These are phyloP conservation scores for Drosophila austrosaltans DNA, from an alignment of 2,888 invertebrate genomes.

Conservation along the genomic window DNA sequence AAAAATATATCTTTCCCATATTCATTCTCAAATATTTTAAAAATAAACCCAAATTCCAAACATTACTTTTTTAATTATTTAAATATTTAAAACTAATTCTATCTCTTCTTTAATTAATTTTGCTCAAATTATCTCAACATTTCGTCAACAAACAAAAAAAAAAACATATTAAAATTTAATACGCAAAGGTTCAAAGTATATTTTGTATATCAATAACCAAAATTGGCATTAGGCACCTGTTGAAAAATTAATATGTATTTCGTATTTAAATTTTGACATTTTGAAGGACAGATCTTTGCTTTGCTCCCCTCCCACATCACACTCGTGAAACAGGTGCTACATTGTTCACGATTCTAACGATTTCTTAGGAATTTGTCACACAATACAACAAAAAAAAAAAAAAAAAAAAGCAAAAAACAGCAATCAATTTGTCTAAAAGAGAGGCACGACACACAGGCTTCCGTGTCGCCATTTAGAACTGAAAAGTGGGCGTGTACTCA, in stretches of 20 bases:
- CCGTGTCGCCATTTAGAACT: conserved; percentile 39
- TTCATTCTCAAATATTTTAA: too few species aligned
- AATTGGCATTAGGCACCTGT: background rate
- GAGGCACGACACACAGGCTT: conserved; percentile 34
- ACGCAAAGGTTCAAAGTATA: too few species aligned
- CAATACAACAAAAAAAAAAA: background rate
- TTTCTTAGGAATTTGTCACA: conserved; percentile 9
- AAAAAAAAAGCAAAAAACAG: background rate
- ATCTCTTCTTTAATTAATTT: too few species aligned
- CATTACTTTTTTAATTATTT: too few species aligned
- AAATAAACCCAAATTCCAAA: too few species aligned
- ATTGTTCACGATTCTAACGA: conserved; percentile 13
- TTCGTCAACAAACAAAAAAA: too few species aligned
- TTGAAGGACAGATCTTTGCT: conserved; percentile 7
- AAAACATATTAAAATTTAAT: too few species aligned
- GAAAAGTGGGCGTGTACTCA: conserved; percentile 14
- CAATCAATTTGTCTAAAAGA: conserved; percentile 17
- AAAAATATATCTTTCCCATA: too few species aligned
- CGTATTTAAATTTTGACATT: background rate
- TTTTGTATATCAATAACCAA: too few species aligned
- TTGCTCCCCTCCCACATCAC: background rate
- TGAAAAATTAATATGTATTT: background rate
- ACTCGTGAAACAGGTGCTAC: conserved; percentile 8
- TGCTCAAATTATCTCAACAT: too few species aligned
- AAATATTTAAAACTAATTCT: too few species aligned